These are phyloP conservation scores for Micrasema longulum DNA, from an alignment of 1,140 invertebrate genomes.

Conservation along the genomic window DNA sequence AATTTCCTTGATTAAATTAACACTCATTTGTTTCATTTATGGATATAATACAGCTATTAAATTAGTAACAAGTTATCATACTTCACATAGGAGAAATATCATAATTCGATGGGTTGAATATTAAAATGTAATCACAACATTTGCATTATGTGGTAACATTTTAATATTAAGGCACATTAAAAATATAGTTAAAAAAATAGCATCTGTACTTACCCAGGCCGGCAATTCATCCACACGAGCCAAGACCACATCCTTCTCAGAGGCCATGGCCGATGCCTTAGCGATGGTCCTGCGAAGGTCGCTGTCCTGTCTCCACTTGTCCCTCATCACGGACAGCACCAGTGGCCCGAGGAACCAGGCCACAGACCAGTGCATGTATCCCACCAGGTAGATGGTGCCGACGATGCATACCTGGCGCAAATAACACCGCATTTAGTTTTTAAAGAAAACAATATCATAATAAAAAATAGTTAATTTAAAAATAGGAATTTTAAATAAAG, in stretches of 20 bases:
- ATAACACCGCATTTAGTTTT: neutral
- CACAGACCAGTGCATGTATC: constrained; percentile 86
- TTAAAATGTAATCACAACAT: too few relatives aligned
- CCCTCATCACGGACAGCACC: constrained; percentile 81
- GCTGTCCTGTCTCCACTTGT: constrained; percentile 81
- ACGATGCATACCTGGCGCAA: constrained; percentile 69
- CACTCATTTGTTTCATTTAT: too few relatives aligned
- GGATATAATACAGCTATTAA: too few relatives aligned
- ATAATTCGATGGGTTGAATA: neutral
- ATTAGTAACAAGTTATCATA: too few relatives aligned
- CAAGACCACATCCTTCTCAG: constrained; percentile 89
- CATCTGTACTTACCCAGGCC: constrained; percentile 90
- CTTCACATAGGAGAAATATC: too few relatives aligned
- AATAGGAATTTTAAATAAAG: neutral
- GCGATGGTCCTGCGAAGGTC: constrained; percentile 82
- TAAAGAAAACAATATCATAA: neutral
- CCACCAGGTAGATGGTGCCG: constrained; percentile 82
- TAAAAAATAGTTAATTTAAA: neutral
- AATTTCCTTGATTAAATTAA: too few relatives aligned
- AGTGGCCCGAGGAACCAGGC: constrained; percentile 90
- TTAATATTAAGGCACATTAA: too few relatives aligned
- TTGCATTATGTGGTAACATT: too few relatives aligned
- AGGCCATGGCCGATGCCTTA: constrained; percentile 80
- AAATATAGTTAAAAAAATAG: neutral
- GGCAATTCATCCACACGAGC: constrained; percentile 89